Base-by-base conservation (phyloP, 2,113 vertebrate genomes). In the Craseonycteris thonglongyai region DNA sequence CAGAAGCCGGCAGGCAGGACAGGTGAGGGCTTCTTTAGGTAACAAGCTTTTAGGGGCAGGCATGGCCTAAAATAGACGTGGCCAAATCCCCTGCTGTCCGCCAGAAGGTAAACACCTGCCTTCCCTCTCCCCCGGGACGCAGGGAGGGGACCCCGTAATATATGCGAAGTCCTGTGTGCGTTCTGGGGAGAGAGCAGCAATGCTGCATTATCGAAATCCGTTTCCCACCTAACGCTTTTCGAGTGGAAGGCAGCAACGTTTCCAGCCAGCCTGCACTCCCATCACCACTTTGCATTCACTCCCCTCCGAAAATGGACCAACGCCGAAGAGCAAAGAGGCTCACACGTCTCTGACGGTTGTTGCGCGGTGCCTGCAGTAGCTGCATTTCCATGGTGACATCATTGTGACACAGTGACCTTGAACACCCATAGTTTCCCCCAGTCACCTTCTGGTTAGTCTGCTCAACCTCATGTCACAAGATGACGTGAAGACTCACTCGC, bases 1-100 rank as follows among this genome's bases (percentile, higher is more conserved):
- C n/a, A 82, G 63, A 78, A 58, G 15, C 63, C 56, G 21, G 79
- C 63, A 89, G 83, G 61, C 47, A 15, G 63, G 30, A 75, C 54
- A 49, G 24, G 75, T 79, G 61, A 86, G 79, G 94, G 47, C 72
- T 85, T 89, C 96, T 95, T 95, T 88, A 47, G 87, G 90, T 88
- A 78, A 66, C n/a, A 80, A 35, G 74, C 69, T 85, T 78, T 86
- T 58, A 63, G 56, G 92, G 92, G 28, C 54, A 61, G 51, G 24
- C 45, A 71, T 51, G 1, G 19, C 61, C 54, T 59, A 65, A 88
- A 95, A 85, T 33, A 81, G 59, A 28, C 7, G 33, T 18, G 40
- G 56, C 51, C 42, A 51, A 40, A 35, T 51, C 54, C 78, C 56
- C 68, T 45, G 16, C 26, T 24, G 38, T 18, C 5, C 40, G 12